These are phyloP conservation scores for Leptinotarsa texana DNA, from an alignment of 1,140 invertebrate species.

Conservation along the genomic window DNA sequence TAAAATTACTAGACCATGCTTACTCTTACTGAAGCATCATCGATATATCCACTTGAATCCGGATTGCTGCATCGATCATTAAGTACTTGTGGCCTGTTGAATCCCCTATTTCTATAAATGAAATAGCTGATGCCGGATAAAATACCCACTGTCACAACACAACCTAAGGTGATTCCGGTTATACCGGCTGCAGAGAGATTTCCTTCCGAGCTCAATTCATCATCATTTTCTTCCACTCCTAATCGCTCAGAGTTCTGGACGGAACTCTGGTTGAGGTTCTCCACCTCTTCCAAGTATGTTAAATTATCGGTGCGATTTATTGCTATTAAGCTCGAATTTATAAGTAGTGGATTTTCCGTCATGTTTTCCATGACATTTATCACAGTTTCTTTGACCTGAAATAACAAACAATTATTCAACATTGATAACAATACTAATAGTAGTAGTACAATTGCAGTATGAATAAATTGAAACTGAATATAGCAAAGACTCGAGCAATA, in stretches of 20 bases:
- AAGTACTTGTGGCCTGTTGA: conserved; percentile 80
- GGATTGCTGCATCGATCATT: conserved; percentile 82
- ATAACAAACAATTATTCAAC: too few species aligned
- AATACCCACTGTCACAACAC: conserved; percentile 66
- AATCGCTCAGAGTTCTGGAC: conserved; percentile 38
- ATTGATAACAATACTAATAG: too few species aligned
- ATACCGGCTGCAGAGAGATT: conserved; percentile 70
- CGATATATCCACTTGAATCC: conserved; percentile 85
- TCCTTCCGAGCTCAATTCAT: conserved; percentile 32
- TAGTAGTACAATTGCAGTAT: too few species aligned
- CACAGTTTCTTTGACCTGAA: conserved; percentile 41
- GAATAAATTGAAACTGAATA: too few species aligned
- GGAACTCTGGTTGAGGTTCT: conserved; percentile 41
- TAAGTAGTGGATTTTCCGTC: conserved; percentile 39
- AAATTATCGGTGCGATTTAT: conserved; percentile 46
- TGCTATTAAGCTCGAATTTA: conserved; percentile 41
- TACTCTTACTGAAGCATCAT: conserved; percentile 86
- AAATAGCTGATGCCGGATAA: conserved; percentile 71
- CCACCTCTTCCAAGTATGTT: conserved; percentile 41
- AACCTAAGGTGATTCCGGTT: conserved; percentile 72
- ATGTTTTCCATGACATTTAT: conserved; percentile 42
- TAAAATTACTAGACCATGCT: conserved; percentile 52
- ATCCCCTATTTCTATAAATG: conserved; percentile 72
- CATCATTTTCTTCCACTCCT: conserved; percentile 28
- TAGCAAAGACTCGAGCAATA: too few species aligned